phyloP scores from a whole-genome alignment of 2,888 invertebrate genomes.

The Oscheius onirici region DNA sequence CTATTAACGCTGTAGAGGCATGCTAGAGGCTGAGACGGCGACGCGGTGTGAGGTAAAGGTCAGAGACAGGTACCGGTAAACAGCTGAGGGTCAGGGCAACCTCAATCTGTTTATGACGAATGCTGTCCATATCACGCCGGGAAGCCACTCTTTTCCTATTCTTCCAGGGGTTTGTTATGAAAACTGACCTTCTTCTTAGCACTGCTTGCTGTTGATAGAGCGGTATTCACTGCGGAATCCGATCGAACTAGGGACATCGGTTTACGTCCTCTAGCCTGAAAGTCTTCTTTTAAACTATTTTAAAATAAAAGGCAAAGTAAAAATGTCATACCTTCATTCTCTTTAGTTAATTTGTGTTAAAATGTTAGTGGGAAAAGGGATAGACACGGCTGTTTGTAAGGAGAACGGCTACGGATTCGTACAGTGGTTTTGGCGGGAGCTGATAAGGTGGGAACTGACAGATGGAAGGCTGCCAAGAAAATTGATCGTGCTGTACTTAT shows the following conservation, averaged over 20 bases:
- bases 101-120: not conserved
- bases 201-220: not conserved
- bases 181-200: constrained; percentile 16
- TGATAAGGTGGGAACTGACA: constrained; percentile 8
- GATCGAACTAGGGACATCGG: constrained; percentile 13
- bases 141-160: no score
- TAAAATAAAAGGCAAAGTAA: no score
- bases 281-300: no score
- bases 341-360: no score
- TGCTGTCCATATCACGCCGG: not conserved
- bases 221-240: not conserved
- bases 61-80: constrained; percentile 19
- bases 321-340: no score
- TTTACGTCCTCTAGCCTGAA: not conserved
- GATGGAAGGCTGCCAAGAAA: constrained; percentile 3
- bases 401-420: constrained; percentile 1
- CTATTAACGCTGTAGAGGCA: not conserved
- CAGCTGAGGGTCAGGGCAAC: constrained; percentile 25
- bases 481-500: no score
- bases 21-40: not conserved
- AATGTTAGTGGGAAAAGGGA: not conserved
- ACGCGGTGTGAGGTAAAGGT: constrained; percentile 8
- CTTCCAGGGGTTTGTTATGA: no score
- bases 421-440: constrained; percentile 26
- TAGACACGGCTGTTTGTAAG: not conserved